Percentiles rank a stretch among this genome's conserved stretches.
phyloP scores from a whole-genome alignment of 2,113 vertebrate species.

The Orcinus orca region DNA sequence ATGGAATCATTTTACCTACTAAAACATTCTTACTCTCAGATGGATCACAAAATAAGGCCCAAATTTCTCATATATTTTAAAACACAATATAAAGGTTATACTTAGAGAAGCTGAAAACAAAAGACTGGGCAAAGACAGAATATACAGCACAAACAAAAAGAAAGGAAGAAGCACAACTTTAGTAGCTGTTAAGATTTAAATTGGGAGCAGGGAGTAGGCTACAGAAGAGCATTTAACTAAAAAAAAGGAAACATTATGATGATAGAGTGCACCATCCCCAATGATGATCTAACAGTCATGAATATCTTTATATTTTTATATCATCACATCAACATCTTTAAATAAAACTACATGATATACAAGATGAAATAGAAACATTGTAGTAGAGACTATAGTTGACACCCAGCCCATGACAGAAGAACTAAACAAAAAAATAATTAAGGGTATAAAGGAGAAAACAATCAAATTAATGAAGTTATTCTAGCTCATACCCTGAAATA shows the following conservation, averaged over 20 bases:
- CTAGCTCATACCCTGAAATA: neutral
- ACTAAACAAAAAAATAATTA: neutral
- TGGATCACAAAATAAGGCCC: constrained; percentile 28
- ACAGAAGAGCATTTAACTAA: neutral
- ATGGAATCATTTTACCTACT: constrained; percentile 15
- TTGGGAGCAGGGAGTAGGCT: neutral
- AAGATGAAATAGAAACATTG: neutral
- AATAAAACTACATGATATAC: neutral
- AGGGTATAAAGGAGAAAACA: neutral
- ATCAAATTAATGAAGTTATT: neutral
- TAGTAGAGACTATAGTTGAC: neutral
- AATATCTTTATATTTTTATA: neutral
- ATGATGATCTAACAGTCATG: neutral
- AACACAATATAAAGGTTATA: neutral
- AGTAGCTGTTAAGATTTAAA: neutral
- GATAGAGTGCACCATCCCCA: neutral
- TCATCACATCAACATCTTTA: neutral
- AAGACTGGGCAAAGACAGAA: neutral
- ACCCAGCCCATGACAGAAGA: neutral
- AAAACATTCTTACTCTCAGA: constrained; percentile 56
- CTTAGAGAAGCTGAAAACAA: neutral
- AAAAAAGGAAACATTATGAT: neutral
- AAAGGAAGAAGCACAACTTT: neutral
- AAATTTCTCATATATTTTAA: constrained; percentile 38
- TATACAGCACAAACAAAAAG: neutral